These are phyloP conservation scores for Bryconaethiops microstoma DNA, from an alignment of 2,797 vertebrate genomes.

Conservation along the genomic window DNA sequence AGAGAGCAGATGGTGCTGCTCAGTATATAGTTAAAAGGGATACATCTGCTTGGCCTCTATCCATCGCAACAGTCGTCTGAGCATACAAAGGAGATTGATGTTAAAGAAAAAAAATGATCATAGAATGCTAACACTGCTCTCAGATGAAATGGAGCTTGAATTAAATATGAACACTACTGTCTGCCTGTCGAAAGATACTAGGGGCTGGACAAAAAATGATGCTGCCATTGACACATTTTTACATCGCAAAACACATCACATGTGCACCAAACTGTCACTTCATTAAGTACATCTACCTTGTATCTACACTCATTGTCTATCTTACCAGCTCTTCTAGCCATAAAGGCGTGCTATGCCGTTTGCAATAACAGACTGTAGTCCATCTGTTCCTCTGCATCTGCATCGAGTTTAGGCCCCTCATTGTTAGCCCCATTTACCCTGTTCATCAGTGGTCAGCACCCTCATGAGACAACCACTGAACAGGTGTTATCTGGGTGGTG, in stretches of 20 bases:
- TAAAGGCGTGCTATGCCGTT: not conserved
- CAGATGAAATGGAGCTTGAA: not conserved
- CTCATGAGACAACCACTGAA: no score
- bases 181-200: not conserved
- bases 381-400: no score
- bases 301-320: not conserved
- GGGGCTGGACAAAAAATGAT: not conserved
- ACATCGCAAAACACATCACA: no score
- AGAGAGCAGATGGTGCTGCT: slow-evolving; percentile 30
- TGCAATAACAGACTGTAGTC: not conserved
- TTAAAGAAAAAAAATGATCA: not conserved
- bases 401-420: no score
- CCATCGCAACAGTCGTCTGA: slow-evolving; percentile 8
- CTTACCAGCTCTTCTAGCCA: not conserved
- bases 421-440: no score
- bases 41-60: slow-evolving; percentile 29
- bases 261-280: not conserved
- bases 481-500: no score
- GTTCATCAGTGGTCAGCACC: no score
- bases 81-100: slow-evolving; percentile 21
- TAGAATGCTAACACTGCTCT: not conserved
- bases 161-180: not conserved
- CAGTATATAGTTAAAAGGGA: slow-evolving; percentile 24
- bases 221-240: no score
- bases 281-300: not conserved